phyloP scores from a whole-genome alignment of 2,888 invertebrate species.

The Tetanocera ferruginea region DNA sequence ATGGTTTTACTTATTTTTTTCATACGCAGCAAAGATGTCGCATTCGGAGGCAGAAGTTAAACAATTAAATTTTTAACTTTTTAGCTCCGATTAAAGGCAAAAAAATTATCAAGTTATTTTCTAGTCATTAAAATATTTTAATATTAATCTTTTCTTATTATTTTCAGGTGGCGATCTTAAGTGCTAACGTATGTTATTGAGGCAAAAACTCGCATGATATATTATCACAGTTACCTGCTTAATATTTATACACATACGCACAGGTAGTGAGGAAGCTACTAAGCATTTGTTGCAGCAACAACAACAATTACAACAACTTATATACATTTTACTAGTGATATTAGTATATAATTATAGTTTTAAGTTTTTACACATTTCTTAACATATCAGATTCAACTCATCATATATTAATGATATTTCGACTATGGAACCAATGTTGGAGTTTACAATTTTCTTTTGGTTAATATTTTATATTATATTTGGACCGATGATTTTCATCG shows the following conservation, averaged over 20 bases:
- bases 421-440: slow-evolving; percentile 57
- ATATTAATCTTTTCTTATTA: slow-evolving; percentile 21
- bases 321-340: slow-evolving; percentile 55
- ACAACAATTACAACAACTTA: slow-evolving; percentile 12
- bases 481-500: slow-evolving; percentile 77
- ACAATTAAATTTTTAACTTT: not conserved
- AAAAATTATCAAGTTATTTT: not conserved
- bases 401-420: too few species aligned
- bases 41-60: too few species aligned
- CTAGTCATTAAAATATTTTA: not conserved
- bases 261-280: not conserved
- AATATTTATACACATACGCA: slow-evolving; percentile 18
- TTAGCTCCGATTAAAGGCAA: not conserved
- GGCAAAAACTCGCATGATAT: not conserved
- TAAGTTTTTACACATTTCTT: slow-evolving; percentile 37
- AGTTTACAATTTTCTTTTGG: slow-evolving; percentile 72
- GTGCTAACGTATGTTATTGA: not conserved
- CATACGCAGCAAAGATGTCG: too few species aligned
- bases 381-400: not conserved
- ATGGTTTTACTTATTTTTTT: too few species aligned
- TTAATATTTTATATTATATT: slow-evolving; percentile 76
- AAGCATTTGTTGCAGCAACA: slow-evolving; percentile 3
- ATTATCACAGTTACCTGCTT: slow-evolving; percentile 52
- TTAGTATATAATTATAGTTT: slow-evolving; percentile 53
- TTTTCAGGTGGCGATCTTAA: slow-evolving; percentile 58